Percentiles rank a stretch among this genome's conserved stretches.
These are phyloP conservation scores for Dendronephthya gigantea DNA, from an alignment of 64 coral and sea anemone genomes.

Conservation along the genomic window DNA sequence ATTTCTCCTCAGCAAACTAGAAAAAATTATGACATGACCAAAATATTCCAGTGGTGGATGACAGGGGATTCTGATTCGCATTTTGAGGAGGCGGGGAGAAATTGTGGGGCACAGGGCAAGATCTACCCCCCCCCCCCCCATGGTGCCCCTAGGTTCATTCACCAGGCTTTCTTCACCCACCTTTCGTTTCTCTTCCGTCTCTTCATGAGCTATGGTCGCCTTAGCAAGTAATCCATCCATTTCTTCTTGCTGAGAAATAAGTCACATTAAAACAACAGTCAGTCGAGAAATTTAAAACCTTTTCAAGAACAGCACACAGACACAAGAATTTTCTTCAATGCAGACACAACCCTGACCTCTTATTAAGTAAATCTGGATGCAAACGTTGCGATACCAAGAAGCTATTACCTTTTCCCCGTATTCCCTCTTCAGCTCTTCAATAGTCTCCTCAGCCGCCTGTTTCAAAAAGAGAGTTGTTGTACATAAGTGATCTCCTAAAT, in stretches of 20 bases:
- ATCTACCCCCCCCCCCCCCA: too few species aligned
- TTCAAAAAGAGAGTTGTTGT: neutral
- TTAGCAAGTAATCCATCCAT: neutral
- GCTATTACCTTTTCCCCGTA: neutral
- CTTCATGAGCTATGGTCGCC: neutral
- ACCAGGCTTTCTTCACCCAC: neutral
- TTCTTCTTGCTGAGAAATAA: neutral
- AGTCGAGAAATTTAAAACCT: too few species aligned
- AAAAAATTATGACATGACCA: neutral
- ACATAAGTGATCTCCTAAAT: neutral
- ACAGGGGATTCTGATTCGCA: neutral
- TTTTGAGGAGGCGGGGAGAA: too few species aligned
- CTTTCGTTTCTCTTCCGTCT: neutral
- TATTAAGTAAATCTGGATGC: too few species aligned
- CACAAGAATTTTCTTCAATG: too few species aligned
- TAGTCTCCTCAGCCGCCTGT: constrained; percentile 7
- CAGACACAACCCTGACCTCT: too few species aligned
- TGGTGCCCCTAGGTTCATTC: neutral
- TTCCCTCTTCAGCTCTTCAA: neutral
- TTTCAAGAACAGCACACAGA: too few species aligned
- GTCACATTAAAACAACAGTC: neutral
- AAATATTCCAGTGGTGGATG: neutral
- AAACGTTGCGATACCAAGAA: too few species aligned
- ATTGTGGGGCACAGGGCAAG: too few species aligned
- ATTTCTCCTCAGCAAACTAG: constrained; percentile 6